Conservation (phyloP, 2,888 invertebrate genomes). For the Andrena fulva region DNA sequence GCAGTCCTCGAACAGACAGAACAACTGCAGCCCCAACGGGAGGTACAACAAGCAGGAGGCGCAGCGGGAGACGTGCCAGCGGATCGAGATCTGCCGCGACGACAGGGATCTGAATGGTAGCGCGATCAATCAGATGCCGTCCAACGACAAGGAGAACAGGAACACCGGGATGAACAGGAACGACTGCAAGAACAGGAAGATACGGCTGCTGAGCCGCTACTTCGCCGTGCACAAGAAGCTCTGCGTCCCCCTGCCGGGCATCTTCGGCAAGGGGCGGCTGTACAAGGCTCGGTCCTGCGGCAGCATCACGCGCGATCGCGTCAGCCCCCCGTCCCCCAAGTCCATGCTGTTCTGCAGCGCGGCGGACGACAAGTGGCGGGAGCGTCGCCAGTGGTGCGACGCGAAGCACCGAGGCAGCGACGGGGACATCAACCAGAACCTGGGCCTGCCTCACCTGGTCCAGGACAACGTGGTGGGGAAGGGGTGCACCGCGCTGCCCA, state of each 20-base stretch:
- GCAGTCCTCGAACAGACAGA: conserved; percentile 54
- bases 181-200: conserved; percentile 85
- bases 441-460: conserved; percentile 81
- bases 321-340: conserved; percentile 83
- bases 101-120: conserved; percentile 68
- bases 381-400: conserved; percentile 84
- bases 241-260: conserved; percentile 87
- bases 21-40: conserved; percentile 49
- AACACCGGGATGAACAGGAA: conserved; percentile 76
- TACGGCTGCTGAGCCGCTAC: conserved; percentile 88
- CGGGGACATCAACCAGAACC: conserved; percentile 86
- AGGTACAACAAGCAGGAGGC: conserved; percentile 56
- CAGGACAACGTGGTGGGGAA: conserved; percentile 78
- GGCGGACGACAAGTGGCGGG: conserved; percentile 84
- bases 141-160: conserved; percentile 80
- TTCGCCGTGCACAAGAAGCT: conserved; percentile 89
- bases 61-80: conserved; percentile 58
- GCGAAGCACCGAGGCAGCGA: conserved; percentile 82
- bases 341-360: conserved; percentile 79
- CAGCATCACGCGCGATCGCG: conserved; percentile 86
- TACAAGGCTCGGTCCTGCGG: conserved; percentile 89
- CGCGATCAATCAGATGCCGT: conserved; percentile 61
- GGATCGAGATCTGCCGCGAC: conserved; percentile 51
- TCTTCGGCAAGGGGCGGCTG: conserved; percentile 86
- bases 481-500: conserved; percentile 85